Base-by-base conservation (phyloP, 2,888 invertebrate genomes). In the Agrilus cyanescens region DNA sequence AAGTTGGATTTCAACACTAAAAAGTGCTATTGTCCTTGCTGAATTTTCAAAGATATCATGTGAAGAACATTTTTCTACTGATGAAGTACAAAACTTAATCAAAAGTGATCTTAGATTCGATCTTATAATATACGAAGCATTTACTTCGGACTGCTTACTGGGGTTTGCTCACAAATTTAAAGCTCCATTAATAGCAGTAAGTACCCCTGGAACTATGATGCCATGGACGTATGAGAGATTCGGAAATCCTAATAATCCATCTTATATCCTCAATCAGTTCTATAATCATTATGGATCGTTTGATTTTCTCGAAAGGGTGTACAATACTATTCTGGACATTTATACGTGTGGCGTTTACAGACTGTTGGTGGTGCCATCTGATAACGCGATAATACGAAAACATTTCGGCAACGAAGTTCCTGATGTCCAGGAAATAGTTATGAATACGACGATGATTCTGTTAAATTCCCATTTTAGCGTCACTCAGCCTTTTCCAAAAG, bases 121-220 rank as follows among this genome's bases (percentile, higher is more conserved):
- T 59, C 58, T 85, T 0, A 68, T 82, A 6, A 60, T 85, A 1
- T 64, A 75, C 38, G 85, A 85, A 60, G 73, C 73, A 45, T 85
- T 84, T 55, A 80, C 80, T 50, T 74, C 74, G 43, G 80, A 85
- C 54, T 82, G 85, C 56, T 75, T 75, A 59, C 61, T 81, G 47
- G 78, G 74, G 2, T 60, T 85, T 16, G 76, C 75, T 0, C 68
- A 80, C 54, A 72, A 75, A 50, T 68, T 82, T 12, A 61, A 72
- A 34, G 77, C 75, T 0, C 82, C 82, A 0, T 66, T 73, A 34
- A 71, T 77, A 36, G 73, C 72, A 2, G 59, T 76, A 40, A 68
- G 69, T 4, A 72, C 76, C 0, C 72, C 71, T 46, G 71, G 71
- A 46, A 64, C 65, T 2, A 45, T 73, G 44, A 56, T 74, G 50